phyloP scores from a whole-genome alignment of 2,888 invertebrate genomes.

The Bedellia somnulentella region DNA sequence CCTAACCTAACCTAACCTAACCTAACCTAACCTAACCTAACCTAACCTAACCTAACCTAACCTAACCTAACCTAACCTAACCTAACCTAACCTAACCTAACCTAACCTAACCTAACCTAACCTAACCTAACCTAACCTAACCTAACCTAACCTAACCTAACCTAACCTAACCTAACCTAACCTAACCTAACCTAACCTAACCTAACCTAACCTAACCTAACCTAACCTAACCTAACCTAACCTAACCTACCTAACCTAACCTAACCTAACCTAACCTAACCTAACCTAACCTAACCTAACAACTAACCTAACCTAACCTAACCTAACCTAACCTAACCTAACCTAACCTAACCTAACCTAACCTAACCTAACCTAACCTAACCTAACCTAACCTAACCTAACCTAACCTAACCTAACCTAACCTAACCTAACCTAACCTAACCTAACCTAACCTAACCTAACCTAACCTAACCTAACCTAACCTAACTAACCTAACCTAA shows the following conservation, averaged over 20 bases:
- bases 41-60: constrained; percentile 2
- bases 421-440: constrained; percentile 8
- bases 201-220: constrained; percentile 6
- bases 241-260: constrained; percentile 7
- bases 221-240: constrained; percentile 5
- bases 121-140: constrained; percentile 7
- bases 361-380: constrained; percentile 7
- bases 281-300: constrained; percentile 8
- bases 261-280: constrained; percentile 8
- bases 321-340: constrained; percentile 7
- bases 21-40: constrained; percentile 7
- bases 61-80: constrained; percentile 1
- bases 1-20: constrained; percentile 8
- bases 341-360: constrained; percentile 7
- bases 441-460: constrained; percentile 8
- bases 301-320: constrained; percentile 7
- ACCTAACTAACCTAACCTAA: constrained; percentile 7
- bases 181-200: constrained; percentile 6
- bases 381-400: constrained; percentile 8
- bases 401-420: constrained; percentile 8
- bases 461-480: constrained; percentile 7
- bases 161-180: constrained; percentile 6
- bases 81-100: constrained; percentile 5
- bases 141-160: constrained; percentile 6
- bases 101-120: constrained; percentile 6